A percentile compares a stretch with the other conserved stretches of the same genome.
These are phyloP conservation scores for Ditula angustiorana DNA, from an alignment of 2,888 invertebrate species.

Conservation along the genomic window DNA sequence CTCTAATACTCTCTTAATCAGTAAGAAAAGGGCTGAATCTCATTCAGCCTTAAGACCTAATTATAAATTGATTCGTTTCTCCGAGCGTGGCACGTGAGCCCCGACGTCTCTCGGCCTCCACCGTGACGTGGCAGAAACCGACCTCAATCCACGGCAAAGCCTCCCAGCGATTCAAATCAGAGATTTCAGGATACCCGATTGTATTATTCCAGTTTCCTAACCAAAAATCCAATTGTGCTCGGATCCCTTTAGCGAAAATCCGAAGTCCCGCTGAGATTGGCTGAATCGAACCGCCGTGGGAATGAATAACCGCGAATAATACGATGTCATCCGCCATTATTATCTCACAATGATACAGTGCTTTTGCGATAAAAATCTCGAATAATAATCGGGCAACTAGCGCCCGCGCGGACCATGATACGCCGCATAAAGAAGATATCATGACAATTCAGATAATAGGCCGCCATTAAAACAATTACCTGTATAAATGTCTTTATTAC, in stretches of 20 bases:
- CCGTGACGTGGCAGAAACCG: slow-evolving; percentile 68
- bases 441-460: slow-evolving; percentile 66
- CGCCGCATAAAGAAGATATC: slow-evolving; percentile 76
- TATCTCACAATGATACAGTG: slow-evolving; percentile 84
- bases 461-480: slow-evolving; percentile 72
- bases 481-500: slow-evolving; percentile 73
- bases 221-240: slow-evolving; percentile 84
- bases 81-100: slow-evolving; percentile 13
- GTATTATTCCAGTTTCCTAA: slow-evolving; percentile 84
- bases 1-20: too few species aligned
- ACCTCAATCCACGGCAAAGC: slow-evolving; percentile 77
- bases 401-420: slow-evolving; percentile 60
- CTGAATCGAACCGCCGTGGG: slow-evolving; percentile 71
- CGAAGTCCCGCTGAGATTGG: slow-evolving; percentile 81
- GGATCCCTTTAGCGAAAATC: slow-evolving; percentile 78
- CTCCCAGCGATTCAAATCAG: slow-evolving; percentile 82
- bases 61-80: slow-evolving; percentile 13
- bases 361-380: slow-evolving; percentile 82
- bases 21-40: neutral
- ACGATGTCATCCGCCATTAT: slow-evolving; percentile 84
- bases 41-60: slow-evolving; percentile 13
- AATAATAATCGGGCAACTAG: slow-evolving; percentile 72
- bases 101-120: slow-evolving; percentile 36
- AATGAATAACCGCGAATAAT: slow-evolving; percentile 83
- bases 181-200: slow-evolving; percentile 83